Evolutionary conservation across 2,888 invertebrate species (phyloP).

Genomic region (Bimastos eiseni): DNA sequence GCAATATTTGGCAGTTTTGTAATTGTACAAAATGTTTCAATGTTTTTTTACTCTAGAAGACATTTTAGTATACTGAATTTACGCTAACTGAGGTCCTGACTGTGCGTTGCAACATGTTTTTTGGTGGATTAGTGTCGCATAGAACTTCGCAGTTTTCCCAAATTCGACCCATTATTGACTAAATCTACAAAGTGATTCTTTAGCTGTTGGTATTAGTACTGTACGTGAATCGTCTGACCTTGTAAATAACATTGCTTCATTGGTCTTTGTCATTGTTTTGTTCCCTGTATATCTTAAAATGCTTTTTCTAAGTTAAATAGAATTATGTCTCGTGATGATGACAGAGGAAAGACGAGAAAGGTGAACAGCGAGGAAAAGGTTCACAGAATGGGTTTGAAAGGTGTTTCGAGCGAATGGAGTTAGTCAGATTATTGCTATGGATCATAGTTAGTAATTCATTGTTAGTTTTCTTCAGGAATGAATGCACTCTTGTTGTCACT

Average conservation of each 20-base stretch:
- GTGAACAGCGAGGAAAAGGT: too few species aligned
- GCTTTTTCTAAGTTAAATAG: not conserved
- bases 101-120: not conserved
- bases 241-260: slow-evolving; percentile 13
- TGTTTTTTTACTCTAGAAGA: not conserved
- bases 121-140: not conserved
- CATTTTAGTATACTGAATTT: not conserved
- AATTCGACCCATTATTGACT: not conserved
- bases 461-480: not conserved
- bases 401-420: not conserved
- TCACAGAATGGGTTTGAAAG: not conserved
- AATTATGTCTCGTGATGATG: not conserved
- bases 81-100: not conserved
- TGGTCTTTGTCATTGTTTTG: not conserved
- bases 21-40: not conserved
- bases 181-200: not conserved
- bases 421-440: not conserved
- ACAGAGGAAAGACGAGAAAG: not conserved
- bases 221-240: not conserved
- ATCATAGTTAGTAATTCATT: slow-evolving; percentile 6
- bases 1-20: slow-evolving; percentile 7
- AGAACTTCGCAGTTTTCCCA: not conserved
- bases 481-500: not conserved
- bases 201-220: not conserved
- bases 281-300: not conserved